phyloP scores from a whole-genome alignment of 2,797 vertebrate genomes.

The Artibeus lituratus region DNA sequence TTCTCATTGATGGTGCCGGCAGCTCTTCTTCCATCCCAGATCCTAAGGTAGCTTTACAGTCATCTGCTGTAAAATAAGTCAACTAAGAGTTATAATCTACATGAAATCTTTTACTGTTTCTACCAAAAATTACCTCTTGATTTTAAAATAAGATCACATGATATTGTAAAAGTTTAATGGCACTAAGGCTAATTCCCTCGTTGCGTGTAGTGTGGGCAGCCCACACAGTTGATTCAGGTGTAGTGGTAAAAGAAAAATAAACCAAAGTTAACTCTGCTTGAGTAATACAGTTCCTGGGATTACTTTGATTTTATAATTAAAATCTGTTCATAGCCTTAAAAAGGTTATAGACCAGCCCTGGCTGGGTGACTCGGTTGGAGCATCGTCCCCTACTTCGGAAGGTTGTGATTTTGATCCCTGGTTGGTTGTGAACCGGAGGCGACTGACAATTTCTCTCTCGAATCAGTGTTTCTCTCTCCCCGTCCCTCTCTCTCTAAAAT shows the following conservation, averaged over 20 bases:
- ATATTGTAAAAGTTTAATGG: neutral
- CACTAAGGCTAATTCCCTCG: neutral
- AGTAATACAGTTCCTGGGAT: neutral
- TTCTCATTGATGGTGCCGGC: neutral
- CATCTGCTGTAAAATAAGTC: neutral
- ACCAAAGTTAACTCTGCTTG: neutral
- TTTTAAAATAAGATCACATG: slow-evolving; percentile 27
- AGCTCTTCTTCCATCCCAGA: neutral
- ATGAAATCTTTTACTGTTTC: neutral
- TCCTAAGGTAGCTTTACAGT: neutral
- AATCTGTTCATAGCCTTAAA: neutral
- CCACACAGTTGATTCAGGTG: neutral
- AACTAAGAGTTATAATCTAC: neutral
- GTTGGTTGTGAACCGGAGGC: neutral
- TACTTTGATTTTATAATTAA: neutral
- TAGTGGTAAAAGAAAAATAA: slow-evolving; percentile 30
- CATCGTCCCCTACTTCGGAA: neutral
- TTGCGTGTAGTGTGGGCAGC: neutral
- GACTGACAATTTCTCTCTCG: neutral
- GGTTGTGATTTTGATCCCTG: no score
- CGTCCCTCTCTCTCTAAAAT: neutral
- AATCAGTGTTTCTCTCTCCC: neutral
- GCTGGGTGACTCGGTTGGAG: neutral
- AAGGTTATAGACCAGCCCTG: neutral
- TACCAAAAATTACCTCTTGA: neutral